Evolutionary conservation across 2,888 invertebrate species (phyloP).

Genomic region (Hydrotaea diabolus): DNA sequence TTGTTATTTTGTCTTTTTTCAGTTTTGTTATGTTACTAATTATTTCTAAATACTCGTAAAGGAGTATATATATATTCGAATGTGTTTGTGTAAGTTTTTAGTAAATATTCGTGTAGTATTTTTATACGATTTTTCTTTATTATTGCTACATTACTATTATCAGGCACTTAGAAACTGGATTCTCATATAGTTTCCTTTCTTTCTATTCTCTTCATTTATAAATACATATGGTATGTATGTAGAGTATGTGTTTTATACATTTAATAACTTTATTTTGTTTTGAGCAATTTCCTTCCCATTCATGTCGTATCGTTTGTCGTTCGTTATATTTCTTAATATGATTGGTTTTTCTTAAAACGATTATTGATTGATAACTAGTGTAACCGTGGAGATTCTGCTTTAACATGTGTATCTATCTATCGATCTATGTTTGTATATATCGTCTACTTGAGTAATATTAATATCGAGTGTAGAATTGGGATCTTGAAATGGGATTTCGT

Average conservation of each 20-base stretch:
- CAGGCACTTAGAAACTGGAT: slow-evolving; percentile 63
- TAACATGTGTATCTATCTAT: too few relatives aligned
- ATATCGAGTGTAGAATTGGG: slow-evolving; percentile 75
- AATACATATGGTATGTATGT: slow-evolving; percentile 29
- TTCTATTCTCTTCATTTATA: slow-evolving; percentile 43
- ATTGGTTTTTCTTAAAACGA: slow-evolving; percentile 24
- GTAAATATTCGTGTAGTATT: slow-evolving; percentile 43
- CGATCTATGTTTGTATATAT: slow-evolving; percentile 28
- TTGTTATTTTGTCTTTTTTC: slow-evolving; percentile 38
- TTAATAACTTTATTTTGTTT: slow-evolving; percentile 35
- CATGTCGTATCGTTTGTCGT: slow-evolving; percentile 19
- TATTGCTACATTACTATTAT: slow-evolving; percentile 61
- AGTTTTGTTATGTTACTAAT: background rate
- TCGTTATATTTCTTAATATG: slow-evolving; percentile 33
- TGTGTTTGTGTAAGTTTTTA: slow-evolving; percentile 29
- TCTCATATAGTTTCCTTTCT: slow-evolving; percentile 50
- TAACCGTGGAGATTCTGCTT: slow-evolving; percentile 53
- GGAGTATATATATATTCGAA: background rate
- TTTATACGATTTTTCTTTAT: slow-evolving; percentile 27
- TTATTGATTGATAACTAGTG: background rate
- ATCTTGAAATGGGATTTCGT: slow-evolving; percentile 70
- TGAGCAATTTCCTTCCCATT: slow-evolving; percentile 47
- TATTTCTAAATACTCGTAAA: background rate
- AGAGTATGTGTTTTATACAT: background rate
- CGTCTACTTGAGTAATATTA: slow-evolving; percentile 42